Base-by-base conservation (phyloP, 2,797 vertebrate species). In the Mus spretus region DNA sequence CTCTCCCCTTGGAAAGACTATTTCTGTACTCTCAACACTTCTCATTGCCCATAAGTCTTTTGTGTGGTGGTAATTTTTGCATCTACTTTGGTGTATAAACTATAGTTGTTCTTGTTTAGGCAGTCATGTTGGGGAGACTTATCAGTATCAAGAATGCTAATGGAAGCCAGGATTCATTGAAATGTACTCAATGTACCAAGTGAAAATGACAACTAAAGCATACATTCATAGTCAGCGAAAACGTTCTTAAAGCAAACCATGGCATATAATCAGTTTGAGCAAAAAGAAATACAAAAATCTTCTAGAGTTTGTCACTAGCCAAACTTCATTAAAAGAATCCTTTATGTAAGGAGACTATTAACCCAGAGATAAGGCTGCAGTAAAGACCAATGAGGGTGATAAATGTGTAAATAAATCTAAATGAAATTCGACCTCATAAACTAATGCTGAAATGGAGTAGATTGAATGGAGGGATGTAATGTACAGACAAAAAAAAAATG, bases 381-480 rank as follows among this genome's bases (percentile, higher is more conserved):
- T 90, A 85, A 85, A 90, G 65, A 90, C 6, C 24, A 89, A 85
- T 50, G 47, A 93, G 31, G 53, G 20, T 70, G 40, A 79, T 88
- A 79, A 81, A 63, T 94, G 4, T 70, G 11, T 84, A 85, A 57
- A 31, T 90, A 88, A 94, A 90, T 92, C 77, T 84, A 87, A 97
- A 90, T 96, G 74, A 91, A 95, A 83, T 84, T 95, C 87, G 47
- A 19, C 10, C 61, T 93, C 53, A 70, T 85, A 93, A 94, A 94
- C 82, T 96, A 94, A 91, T 95, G 59, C 90, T 95, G 94, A 94
- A 88, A 79, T 75, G 53, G n/a, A 78, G n/a, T 78, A 93, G 72
- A 90, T 74, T 81, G 87, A 96, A 83, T 75, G 90, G 50, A 85
- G 53, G 14, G 15, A 80, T 95, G 63, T 96, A 92, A 94, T 93